phyloP scores from a whole-genome alignment of 2,888 invertebrate species.

The Nasonovia ribisnigri region DNA sequence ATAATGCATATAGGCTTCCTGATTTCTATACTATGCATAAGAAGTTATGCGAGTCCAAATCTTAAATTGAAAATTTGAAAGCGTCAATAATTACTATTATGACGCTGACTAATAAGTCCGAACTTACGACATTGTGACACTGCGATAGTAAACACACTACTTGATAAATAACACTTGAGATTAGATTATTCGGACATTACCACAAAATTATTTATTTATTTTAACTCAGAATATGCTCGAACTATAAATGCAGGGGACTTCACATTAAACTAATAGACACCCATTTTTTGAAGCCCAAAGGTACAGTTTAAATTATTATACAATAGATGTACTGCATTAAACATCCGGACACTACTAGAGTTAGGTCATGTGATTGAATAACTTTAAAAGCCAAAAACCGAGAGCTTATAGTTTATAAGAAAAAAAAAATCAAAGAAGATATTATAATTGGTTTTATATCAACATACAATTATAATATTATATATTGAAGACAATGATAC shows the following conservation, averaged over 20 bases:
- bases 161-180: background rate
- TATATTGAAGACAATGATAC: background rate
- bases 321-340: background rate
- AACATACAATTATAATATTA: background rate
- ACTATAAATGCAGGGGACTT: background rate
- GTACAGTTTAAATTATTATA: background rate
- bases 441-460: conserved; percentile 5
- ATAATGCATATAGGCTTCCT: background rate
- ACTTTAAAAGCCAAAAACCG: background rate
- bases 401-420: background rate
- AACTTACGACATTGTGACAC: background rate
- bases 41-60: background rate
- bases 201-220: background rate
- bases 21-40: background rate
- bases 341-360: background rate
- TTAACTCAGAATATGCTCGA: background rate
- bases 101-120: background rate
- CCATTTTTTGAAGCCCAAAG: background rate
- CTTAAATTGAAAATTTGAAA: background rate
- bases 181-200: background rate
- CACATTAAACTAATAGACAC: background rate
- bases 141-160: background rate
- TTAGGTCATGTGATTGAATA: background rate
- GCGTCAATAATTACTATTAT: background rate
- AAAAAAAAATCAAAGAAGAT: background rate